Conservation (phyloP, 2,888 invertebrate species). For the Parasteatoda lunata region DNA sequence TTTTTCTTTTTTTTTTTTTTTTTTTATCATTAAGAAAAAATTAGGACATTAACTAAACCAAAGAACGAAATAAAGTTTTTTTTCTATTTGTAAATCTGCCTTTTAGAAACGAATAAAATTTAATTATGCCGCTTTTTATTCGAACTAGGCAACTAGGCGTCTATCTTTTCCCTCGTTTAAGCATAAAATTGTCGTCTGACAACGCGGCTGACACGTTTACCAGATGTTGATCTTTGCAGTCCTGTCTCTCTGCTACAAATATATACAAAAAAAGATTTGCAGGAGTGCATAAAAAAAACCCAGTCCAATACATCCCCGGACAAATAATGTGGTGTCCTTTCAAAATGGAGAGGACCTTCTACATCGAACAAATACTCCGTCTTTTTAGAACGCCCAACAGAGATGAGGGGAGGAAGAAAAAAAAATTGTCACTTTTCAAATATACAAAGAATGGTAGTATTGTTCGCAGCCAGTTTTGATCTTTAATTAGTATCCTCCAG, state of each 20-base stretch:
- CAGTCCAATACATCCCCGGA: slow-evolving; percentile 9
- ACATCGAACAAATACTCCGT: slow-evolving; percentile 23
- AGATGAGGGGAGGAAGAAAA: not conserved
- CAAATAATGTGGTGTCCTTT: slow-evolving; percentile 36
- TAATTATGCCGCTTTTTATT: too few species aligned
- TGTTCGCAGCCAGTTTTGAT: slow-evolving; percentile 32
- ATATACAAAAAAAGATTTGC: not conserved
- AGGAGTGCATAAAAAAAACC: not conserved
- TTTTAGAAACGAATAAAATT: too few species aligned
- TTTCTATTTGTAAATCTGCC: too few species aligned
- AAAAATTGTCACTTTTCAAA: not conserved
- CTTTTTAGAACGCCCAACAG: not conserved
- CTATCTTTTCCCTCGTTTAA: too few species aligned
- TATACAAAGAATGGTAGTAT: not conserved
- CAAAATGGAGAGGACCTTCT: slow-evolving; percentile 15
- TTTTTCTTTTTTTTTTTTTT: too few species aligned
- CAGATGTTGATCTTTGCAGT: not conserved
- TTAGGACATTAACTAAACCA: too few species aligned
- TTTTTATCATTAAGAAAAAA: too few species aligned
- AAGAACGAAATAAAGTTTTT: too few species aligned
- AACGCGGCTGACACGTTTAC: not conserved
- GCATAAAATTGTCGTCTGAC: too few species aligned
- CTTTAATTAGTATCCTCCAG: slow-evolving; percentile 50
- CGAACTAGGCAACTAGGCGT: too few species aligned
- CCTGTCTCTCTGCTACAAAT: not conserved